Evolutionary conservation across 1,140 invertebrate species (phyloP), one percentile per base, ranked within the genome.

Genomic region (Drosophila nebulosa): DNA sequence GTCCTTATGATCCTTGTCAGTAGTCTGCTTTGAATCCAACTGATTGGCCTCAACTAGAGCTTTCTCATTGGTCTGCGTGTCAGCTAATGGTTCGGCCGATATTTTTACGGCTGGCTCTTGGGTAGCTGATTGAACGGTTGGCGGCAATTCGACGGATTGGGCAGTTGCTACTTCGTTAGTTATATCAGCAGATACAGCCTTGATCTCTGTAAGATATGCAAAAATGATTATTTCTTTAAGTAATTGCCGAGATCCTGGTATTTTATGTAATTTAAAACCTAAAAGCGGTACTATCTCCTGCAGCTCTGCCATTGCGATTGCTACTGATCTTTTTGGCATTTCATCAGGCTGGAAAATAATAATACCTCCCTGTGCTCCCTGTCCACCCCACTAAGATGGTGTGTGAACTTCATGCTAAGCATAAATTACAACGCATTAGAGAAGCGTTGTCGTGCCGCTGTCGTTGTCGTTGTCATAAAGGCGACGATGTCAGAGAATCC

Each of bases 251-350:
- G 16, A 42, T 9, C 9, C 1, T 30, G 12, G 27, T 16, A 4
- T 6, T 1, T 53, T 14, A 30, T 6, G n/a, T 22, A 1, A 14
- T 18, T 12, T 46, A 9, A 51, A 24, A 86, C 80, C 80, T 42
- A 85, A 46, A 2, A 85, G 78, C 30, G 80, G 81, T 9, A 80
- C 81, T 18, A 63, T 61, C 66, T 85, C 77, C 27, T 59, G 58
- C 14, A 65, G 42, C 22, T 22, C 39, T 56, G 70, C 52, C 79
- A 84, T 85, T 46, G 36, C 46, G 6, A 57, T 30, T 51, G 35
- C 39, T 52, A 22, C 9, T 35, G 39, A 58, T 51, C 10, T 63
- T n/a, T 9, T 6, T 1, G n/a, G 9, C 26, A 81, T 83, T 78
- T 83, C 70, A 67, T 62, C 69, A 83, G 50, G 60, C 24, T 32